Percentiles rank a stretch among this genome's conserved stretches.
These are phyloP conservation scores for Drosophila erecta DNA, from an alignment of 1,140 invertebrate species.

Conservation along the genomic window DNA sequence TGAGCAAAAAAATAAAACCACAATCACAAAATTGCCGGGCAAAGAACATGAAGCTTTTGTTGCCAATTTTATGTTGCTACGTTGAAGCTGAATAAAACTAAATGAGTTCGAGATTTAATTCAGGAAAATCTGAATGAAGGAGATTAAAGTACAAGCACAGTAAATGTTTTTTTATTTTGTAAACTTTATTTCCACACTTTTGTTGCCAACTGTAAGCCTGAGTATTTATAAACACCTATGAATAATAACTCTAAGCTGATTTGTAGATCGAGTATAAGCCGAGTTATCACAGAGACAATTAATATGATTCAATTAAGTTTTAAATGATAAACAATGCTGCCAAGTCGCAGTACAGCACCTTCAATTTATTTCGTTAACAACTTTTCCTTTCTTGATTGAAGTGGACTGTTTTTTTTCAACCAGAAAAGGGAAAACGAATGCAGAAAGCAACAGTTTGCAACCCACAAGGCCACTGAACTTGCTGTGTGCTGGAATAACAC, in stretches of 20 bases:
- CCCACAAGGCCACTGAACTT: slow-evolving; percentile 10
- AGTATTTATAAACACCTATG: background rate
- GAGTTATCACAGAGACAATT: too few relatives aligned
- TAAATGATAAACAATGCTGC: too few relatives aligned
- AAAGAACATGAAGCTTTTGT: background rate
- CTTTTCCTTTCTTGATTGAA: background rate
- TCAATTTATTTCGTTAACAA: background rate
- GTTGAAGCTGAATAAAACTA: background rate
- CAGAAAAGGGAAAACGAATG: slow-evolving; percentile 8
- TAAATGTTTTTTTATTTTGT: slow-evolving; percentile 3
- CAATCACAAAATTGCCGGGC: slow-evolving; percentile 32
- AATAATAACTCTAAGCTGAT: too few relatives aligned
- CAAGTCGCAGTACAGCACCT: too few relatives aligned
- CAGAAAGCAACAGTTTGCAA: slow-evolving; percentile 1
- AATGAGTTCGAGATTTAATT: background rate
- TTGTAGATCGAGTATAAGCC: too few relatives aligned
- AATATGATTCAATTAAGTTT: too few relatives aligned
- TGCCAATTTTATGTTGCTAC: slow-evolving; percentile 3
- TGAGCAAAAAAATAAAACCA: slow-evolving; percentile 76
- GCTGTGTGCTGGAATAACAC: slow-evolving; percentile 15
- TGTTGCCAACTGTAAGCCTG: background rate
- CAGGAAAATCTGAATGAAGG: background rate
- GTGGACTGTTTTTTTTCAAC: background rate
- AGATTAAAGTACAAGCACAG: background rate
- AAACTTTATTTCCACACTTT: background rate